These are phyloP conservation scores for Pyxicephalus adspersus DNA, from an alignment of 2,113 vertebrate species.

Conservation along the genomic window DNA sequence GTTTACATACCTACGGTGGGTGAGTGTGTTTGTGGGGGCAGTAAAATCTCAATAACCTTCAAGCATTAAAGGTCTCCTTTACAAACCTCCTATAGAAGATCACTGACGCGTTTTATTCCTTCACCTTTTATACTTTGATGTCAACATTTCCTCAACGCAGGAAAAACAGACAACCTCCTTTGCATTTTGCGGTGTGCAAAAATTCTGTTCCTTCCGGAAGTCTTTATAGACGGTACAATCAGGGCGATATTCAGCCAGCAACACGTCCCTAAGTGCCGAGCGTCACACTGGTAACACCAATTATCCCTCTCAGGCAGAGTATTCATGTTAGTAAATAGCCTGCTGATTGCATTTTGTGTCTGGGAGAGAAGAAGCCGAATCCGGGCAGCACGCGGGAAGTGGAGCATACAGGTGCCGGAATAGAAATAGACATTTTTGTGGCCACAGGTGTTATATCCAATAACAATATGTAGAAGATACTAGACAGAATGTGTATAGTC, in stretches of 20 bases:
- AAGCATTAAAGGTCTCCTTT: too few relatives aligned
- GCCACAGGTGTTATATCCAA: background rate
- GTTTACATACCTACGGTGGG: too few relatives aligned
- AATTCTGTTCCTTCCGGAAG: background rate
- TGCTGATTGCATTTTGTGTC: constrained; percentile 42
- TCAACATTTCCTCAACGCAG: too few relatives aligned
- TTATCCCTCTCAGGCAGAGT: constrained; percentile 36
- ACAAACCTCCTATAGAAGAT: too few relatives aligned
- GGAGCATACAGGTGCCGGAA: constrained; percentile 15
- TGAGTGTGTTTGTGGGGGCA: too few relatives aligned
- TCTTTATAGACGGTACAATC: constrained; percentile 11
- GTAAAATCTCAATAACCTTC: too few relatives aligned
- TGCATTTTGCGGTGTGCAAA: background rate
- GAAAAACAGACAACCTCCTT: background rate
- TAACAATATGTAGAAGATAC: too few relatives aligned
- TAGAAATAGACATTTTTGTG: background rate
- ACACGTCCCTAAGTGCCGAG: background rate
- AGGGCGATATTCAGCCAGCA: constrained; percentile 33
- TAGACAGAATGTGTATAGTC: too few relatives aligned
- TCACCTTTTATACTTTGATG: too few relatives aligned
- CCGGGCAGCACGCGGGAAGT: constrained; percentile 1
- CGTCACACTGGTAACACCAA: constrained; percentile 31
- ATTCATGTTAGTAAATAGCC: constrained; percentile 52
- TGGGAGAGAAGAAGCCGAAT: background rate
- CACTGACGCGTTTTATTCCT: too few relatives aligned